A percentile compares a stretch with the other conserved stretches of the same genome.
These are phyloP conservation scores for Rosalia funebris DNA, from an alignment of 2,888 invertebrate species.

Conservation along the genomic window DNA sequence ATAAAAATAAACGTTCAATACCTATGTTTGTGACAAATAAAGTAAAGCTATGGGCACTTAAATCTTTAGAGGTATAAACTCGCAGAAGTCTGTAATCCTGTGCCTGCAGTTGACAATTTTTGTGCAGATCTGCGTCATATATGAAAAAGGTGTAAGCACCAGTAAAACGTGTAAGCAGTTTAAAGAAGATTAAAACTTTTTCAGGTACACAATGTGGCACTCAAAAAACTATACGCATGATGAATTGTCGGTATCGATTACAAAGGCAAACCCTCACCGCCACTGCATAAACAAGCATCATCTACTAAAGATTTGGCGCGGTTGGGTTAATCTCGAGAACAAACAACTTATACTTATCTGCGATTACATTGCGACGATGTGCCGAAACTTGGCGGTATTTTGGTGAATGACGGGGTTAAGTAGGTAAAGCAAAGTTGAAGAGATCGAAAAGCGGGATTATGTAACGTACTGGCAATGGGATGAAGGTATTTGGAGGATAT, in stretches of 20 bases:
- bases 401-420: conserved; percentile 32
- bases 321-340: conserved; percentile 34
- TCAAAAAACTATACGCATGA: conserved; percentile 30
- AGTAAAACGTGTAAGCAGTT: conserved; percentile 17
- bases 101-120: no score
- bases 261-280: conserved; percentile 18
- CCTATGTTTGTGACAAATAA: no score
- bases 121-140: no score
- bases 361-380: conserved; percentile 36
- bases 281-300: conserved; percentile 18
- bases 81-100: no score
- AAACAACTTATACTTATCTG: conserved; percentile 36
- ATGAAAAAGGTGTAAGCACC: no score
- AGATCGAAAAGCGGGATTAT: conserved; percentile 9
- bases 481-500: neutral
- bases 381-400: conserved; percentile 36
- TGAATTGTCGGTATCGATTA: conserved; percentile 25
- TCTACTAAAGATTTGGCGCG: conserved; percentile 25
- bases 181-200: conserved; percentile 20
- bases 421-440: conserved; percentile 23
- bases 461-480: neutral
- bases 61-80: no score
- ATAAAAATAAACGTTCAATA: no score
- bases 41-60: no score
- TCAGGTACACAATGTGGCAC: conserved; percentile 28